Percentiles rank a stretch among this genome's conserved stretches.
phyloP scores from a whole-genome alignment of 1,140 invertebrate species.

The Diuraphis noxia region DNA sequence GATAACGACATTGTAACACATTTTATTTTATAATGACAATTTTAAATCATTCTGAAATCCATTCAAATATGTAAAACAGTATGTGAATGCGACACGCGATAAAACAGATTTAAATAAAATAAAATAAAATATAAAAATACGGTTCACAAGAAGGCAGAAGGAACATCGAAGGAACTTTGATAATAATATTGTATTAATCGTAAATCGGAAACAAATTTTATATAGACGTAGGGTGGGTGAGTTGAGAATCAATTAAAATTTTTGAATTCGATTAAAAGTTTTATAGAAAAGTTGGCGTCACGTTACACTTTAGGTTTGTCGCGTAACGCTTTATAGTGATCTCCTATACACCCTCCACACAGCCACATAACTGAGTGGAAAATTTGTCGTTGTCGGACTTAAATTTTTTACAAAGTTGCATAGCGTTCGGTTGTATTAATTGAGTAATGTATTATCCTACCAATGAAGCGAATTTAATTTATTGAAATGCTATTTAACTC shows the following conservation, averaged over 20 bases:
- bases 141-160: too few species aligned
- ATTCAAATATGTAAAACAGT: background rate
- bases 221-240: background rate
- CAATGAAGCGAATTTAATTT: too few species aligned
- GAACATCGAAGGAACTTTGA: background rate
- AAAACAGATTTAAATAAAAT: background rate
- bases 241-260: background rate
- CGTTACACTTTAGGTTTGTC: background rate
- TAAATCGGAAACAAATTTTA: conserved; percentile 2
- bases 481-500: too few species aligned
- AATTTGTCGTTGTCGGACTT: background rate
- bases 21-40: background rate
- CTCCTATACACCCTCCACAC: too few species aligned
- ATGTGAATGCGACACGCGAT: too few species aligned
- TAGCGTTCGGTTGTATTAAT: too few species aligned
- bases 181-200: background rate
- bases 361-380: background rate
- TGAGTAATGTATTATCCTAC: too few species aligned
- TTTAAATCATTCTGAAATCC: background rate
- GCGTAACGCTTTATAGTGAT: background rate
- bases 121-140: background rate
- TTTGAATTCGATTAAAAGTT: background rate
- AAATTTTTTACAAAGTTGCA: background rate
- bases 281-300: background rate
- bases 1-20: too few species aligned